A percentile compares a stretch with the other conserved stretches of the same genome.
phyloP scores from a whole-genome alignment of 2,797 vertebrate species.

The Cichlasoma orientale region DNA sequence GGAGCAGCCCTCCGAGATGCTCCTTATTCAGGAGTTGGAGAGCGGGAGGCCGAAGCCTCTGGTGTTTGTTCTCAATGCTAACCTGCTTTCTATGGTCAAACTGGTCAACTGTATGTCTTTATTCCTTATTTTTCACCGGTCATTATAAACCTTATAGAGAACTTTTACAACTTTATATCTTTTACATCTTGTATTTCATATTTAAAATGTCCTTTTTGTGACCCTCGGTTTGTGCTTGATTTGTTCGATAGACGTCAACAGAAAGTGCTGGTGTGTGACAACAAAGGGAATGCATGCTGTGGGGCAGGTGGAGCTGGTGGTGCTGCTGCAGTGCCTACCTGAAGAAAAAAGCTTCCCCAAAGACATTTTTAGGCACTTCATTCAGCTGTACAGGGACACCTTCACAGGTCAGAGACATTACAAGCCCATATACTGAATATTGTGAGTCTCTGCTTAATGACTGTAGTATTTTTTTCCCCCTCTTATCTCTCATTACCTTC shows the following conservation, averaged over 20 bases:
- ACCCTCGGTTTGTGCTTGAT: slow-evolving; percentile 7
- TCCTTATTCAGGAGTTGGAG: slow-evolving; percentile 95
- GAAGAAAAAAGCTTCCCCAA: slow-evolving; percentile 97
- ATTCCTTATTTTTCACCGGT: not conserved
- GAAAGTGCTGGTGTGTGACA: slow-evolving; percentile 98
- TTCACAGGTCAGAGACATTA: slow-evolving; percentile 84
- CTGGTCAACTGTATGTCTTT: slow-evolving; percentile 92
- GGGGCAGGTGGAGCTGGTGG: slow-evolving; percentile 94
- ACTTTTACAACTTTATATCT: not conserved
- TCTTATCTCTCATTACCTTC: not conserved
- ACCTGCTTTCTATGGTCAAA: slow-evolving; percentile 98
- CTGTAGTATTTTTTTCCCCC: not conserved
- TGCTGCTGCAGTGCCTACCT: slow-evolving; percentile 94
- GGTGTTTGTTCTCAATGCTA: slow-evolving; percentile 98
- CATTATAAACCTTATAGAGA: not conserved
- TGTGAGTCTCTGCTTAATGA: not conserved
- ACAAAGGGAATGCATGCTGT: slow-evolving; percentile 98
- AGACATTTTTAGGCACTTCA: slow-evolving; percentile 96
- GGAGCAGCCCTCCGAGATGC: slow-evolving; percentile 93
- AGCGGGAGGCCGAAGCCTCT: slow-evolving; percentile 92
- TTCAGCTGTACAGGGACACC: slow-evolving; percentile 95
- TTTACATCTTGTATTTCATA: not conserved
- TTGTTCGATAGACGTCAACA: slow-evolving; percentile 89
- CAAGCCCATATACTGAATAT: not conserved
- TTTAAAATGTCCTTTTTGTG: not conserved